Base-by-base conservation (phyloP, 1,140 invertebrate genomes). In the Holotrichia oblita region DNA sequence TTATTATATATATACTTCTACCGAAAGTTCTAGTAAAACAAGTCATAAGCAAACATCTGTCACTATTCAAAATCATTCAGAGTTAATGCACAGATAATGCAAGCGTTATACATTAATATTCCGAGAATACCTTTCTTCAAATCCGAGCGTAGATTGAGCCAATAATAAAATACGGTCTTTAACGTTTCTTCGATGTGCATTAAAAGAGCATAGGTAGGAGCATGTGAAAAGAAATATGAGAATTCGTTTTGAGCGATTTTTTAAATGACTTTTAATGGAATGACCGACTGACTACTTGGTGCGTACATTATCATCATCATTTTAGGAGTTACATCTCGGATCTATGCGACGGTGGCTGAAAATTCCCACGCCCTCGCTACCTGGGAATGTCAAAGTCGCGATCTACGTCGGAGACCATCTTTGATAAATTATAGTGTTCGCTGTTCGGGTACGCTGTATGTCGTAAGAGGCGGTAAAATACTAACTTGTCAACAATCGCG, bases 371-470 rank as follows among this genome's bases (percentile, higher is more conserved):
- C 61, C 61, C 22, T 69, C 61, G 14, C 61, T 69, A 69, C 61
- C 61, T 69, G 61, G 2, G 27, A 27, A 22, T 34, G 61, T 27
- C 61, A 34, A n/a, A 10, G 61, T 34, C 17, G 22, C 61, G 61
- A 69, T 34, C 22, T 8, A 17, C 17, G 48, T 14, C 12, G 12
- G 22, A 27, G 24, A 27, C 22, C 22, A 22, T 22, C 22, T 69
- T 69, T 69, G 61, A 69, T 69, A 69, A 69, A 69, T 69, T 69
- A 69, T 69, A 69, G 61, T 69, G 61, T 27, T 69, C 61, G 27
- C 22, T 69, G 61, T 27, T 69, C 61, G 14, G 20, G 20, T 24
- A 69, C 22, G 1, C 22, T 27, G 7, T 69, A 34, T 69, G 22
- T 27, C 22, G 14, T 69, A 69, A 69, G 27, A 69, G 61, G 12